phyloP scores from a whole-genome alignment of 1,140 invertebrate genomes.

The Leptestheria dahalacensis region DNA sequence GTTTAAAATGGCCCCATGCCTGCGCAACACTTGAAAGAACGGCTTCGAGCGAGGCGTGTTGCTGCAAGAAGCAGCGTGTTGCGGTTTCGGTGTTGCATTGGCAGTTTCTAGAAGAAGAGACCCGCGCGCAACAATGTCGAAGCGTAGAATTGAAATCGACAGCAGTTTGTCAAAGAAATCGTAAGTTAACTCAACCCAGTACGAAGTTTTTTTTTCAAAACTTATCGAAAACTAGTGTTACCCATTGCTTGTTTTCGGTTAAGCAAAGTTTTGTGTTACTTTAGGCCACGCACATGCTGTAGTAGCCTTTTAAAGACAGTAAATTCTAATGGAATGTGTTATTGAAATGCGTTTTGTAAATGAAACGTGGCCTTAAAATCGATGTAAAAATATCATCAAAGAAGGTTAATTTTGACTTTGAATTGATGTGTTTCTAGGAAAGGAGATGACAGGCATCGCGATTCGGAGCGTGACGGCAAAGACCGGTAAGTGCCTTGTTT shows the following conservation, averaged over 20 bases:
- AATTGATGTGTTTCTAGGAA: not conserved
- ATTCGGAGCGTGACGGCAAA: not conserved
- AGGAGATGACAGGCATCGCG: conserved; percentile 1
- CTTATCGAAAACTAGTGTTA: too few relatives aligned
- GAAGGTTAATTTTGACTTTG: not conserved
- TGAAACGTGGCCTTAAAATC: too few relatives aligned
- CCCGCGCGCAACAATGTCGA: conserved; percentile 43
- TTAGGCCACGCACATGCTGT: too few relatives aligned
- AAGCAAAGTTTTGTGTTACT: too few relatives aligned
- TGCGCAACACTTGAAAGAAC: too few relatives aligned
- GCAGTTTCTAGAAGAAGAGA: not conserved
- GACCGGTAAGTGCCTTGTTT: not conserved
- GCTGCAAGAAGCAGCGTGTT: too few relatives aligned
- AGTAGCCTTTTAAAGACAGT: too few relatives aligned
- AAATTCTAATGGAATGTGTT: too few relatives aligned
- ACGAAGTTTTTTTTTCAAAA: not conserved
- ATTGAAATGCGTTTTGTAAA: too few relatives aligned
- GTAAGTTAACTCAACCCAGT: not conserved
- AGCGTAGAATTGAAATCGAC: conserved; percentile 62
- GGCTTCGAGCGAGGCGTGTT: too few relatives aligned
- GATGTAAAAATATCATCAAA: not conserved
- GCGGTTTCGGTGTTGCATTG: not conserved
- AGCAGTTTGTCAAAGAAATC: conserved; percentile 28
- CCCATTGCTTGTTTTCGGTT: too few relatives aligned
- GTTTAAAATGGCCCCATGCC: too few relatives aligned